These are phyloP conservation scores for Brachyrhaphis roseni DNA, from an alignment of 2,797 vertebrate genomes.

Conservation along the genomic window DNA sequence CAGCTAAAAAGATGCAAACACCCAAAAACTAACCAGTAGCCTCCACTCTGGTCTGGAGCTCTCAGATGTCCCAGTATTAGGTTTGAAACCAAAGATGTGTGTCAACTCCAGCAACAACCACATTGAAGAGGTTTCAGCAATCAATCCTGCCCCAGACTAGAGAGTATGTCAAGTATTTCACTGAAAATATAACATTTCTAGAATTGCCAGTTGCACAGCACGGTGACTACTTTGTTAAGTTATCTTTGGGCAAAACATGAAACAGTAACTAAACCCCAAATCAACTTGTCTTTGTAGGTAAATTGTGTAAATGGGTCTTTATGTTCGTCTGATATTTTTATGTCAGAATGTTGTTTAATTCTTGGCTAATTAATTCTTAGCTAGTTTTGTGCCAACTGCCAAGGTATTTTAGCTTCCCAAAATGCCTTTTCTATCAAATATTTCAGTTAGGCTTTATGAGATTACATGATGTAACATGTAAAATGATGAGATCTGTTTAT, in stretches of 20 bases:
- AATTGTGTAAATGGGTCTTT: no score
- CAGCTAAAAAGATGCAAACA: neutral
- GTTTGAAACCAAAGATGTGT: neutral
- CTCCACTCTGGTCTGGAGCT: neutral
- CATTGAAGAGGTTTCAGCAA: neutral
- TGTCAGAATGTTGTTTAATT: no score
- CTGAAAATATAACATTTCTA: neutral
- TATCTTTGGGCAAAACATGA: neutral
- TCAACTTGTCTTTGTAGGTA: no score
- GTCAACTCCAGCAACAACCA: neutral
- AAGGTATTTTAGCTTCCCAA: no score
- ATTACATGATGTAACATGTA: no score
- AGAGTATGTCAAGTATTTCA: neutral
- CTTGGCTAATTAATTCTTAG: no score
- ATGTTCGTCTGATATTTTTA: no score
- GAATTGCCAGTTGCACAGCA: neutral
- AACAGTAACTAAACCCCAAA: neutral
- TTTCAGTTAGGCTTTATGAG: no score
- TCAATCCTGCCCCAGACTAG: neutral
- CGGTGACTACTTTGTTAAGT: neutral
- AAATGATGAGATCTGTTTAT: no score
- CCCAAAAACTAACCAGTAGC: neutral
- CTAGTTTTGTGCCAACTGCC: no score
- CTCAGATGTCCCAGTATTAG: neutral
- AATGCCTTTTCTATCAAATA: no score